Evolutionary conservation across 2,113 vertebrate species (phyloP).

Genomic region (Capra hircus): DNA sequence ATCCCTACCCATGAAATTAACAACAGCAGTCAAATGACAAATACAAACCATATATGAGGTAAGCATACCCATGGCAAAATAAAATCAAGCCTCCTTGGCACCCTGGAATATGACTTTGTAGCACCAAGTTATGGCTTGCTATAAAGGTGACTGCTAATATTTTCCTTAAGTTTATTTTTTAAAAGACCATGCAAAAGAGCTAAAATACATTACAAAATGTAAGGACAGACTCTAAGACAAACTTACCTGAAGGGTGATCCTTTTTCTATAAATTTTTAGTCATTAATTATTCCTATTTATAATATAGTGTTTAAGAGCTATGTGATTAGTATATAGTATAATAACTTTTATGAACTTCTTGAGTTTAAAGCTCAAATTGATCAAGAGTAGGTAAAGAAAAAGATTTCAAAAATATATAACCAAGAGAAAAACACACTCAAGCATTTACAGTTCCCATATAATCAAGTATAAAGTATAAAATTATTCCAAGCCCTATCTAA

Average conservation of each 20-base stretch:
- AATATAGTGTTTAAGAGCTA: not conserved
- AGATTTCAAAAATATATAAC: not conserved
- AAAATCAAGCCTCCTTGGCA: not conserved
- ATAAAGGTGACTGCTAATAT: not conserved
- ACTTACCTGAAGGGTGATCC: not conserved
- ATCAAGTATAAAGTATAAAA: not conserved
- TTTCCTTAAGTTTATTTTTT: not conserved
- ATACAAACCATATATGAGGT: not conserved
- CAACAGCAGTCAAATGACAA: not conserved
- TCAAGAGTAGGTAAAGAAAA: not conserved
- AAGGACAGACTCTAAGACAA: not conserved
- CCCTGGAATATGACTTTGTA: not conserved
- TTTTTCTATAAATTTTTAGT: not conserved
- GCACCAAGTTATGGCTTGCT: not conserved
- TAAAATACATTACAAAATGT: slow-evolving; percentile 1
- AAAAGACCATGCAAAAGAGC: not conserved
- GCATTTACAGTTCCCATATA: not conserved
- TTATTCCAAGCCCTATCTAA: not conserved
- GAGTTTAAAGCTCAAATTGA: not conserved
- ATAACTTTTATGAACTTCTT: not conserved
- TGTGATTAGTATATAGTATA: not conserved
- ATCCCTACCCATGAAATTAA: not conserved
- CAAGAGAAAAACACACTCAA: not conserved
- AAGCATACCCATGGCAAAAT: not conserved
- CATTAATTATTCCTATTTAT: not conserved